Evolutionary conservation across 1,140 invertebrate genomes (phyloP), one percentile per base, ranked within the genome.

Genomic region (Gryon sp.): DNA sequence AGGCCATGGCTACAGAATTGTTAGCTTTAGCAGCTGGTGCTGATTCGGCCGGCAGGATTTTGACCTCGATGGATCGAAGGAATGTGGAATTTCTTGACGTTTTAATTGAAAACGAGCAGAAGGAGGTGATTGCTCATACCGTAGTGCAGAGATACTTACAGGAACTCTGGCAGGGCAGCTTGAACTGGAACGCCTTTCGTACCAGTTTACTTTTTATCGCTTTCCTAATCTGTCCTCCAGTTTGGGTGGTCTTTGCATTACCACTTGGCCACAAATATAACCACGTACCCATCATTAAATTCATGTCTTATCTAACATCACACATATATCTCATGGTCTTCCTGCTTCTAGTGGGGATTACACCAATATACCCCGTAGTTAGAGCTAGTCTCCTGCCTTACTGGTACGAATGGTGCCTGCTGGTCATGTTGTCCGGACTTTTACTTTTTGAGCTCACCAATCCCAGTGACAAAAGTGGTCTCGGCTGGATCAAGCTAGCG

Each of bases 251-350:
- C 7, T 98, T 99, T 86, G 99, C 97, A 24, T 91, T 99, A 77
- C 98, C 98, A 7, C 89, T 99, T 74, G 96, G 96, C 14, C 97
- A 98, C 89, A 95, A 95, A 86, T 99, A 98, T 88, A 96, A 97
- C 90, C 97, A 96, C 90, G 93, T 95, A 80, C 98, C 98, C 12
- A 98, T 99, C 76, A 98, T 99, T 82, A 99, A 99, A 89, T 99
- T 99, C 87, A 99, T 99, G 95, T 98, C 97, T 8, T 99, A 99
- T 88, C 91, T 99, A 45, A 99, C 98, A 0, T 99, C 98, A 0
- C 98, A 99, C 89, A 94, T 99, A 75, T 98, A 99, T 88, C 92
- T 99, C 48, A 99, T 99, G 93, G 89, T 97, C 40, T 93, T 99
- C 70, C 92, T 99, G 73, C 92, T 95, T 46, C 90, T 98, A 52